A percentile compares a stretch with the other conserved stretches of the same genome.
These are phyloP conservation scores for Diaprepes abbreviatus DNA, from an alignment of 2,888 invertebrate species.

Conservation along the genomic window DNA sequence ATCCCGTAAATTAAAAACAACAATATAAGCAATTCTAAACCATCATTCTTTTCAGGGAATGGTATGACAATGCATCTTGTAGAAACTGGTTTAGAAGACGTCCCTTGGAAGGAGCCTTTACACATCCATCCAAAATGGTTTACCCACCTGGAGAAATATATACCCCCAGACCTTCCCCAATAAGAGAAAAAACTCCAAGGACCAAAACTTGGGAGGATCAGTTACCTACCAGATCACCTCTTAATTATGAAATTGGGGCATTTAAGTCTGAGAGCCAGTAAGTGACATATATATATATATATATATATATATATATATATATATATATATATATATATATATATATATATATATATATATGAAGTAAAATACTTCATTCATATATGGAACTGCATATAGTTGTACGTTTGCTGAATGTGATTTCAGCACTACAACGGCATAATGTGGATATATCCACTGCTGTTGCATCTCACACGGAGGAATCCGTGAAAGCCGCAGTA, in stretches of 20 bases:
- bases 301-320: too few relatives aligned
- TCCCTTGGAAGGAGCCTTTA: conserved; percentile 86
- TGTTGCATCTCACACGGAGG: too few relatives aligned
- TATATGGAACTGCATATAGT: too few relatives aligned
- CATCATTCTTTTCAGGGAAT: conserved; percentile 73
- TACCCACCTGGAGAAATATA: conserved; percentile 89
- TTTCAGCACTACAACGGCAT: too few relatives aligned
- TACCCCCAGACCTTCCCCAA: conserved; percentile 84
- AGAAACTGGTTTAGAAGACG: conserved; percentile 88
- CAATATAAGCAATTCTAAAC: neutral
- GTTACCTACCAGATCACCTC: conserved; percentile 82
- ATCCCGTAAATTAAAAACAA: neutral
- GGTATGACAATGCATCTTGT: conserved; percentile 92
- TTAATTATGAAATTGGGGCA: conserved; percentile 87
- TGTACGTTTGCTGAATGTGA: too few relatives aligned
- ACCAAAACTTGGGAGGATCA: conserved; percentile 77
- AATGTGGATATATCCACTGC: too few relatives aligned
- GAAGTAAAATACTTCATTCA: too few relatives aligned
- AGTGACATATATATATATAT: conserved; percentile 67
- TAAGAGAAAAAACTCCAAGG: conserved; percentile 68
- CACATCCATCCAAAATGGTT: conserved; percentile 94
- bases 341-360: too few relatives aligned
- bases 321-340: too few relatives aligned
- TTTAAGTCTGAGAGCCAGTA: conserved; percentile 90
- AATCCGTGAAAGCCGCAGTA: too few relatives aligned